A percentile compares a stretch with the other conserved stretches of the same genome.
Conservation (phyloP, 2,797 vertebrate species). For the Labroides dimidiatus region DNA sequence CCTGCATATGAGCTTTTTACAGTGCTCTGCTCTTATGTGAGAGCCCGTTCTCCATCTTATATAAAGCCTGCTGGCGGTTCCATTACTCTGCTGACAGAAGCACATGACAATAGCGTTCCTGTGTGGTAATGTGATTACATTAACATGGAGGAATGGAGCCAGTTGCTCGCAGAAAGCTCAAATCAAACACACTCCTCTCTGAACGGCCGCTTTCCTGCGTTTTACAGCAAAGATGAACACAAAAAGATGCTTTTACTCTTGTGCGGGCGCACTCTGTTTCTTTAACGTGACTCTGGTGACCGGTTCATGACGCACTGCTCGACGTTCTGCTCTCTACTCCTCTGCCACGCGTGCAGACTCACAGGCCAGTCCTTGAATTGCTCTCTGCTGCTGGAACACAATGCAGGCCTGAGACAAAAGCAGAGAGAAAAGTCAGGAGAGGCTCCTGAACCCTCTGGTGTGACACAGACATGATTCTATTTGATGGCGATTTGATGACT, state of each 20-base stretch:
- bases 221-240: constrained; percentile 33
- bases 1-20: constrained; percentile 64
- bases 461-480: too few species aligned
- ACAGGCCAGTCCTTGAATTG: neutral
- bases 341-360: neutral
- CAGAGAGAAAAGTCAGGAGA: neutral
- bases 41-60: constrained; percentile 57
- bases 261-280: neutral
- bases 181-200: constrained; percentile 40
- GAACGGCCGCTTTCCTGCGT: constrained; percentile 32
- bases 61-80: constrained; percentile 66
- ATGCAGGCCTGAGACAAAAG: neutral
- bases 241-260: constrained; percentile 10
- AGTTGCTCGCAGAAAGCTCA: constrained; percentile 46
- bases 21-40: constrained; percentile 54
- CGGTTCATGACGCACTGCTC: neutral
- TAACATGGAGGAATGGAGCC: constrained; percentile 61
- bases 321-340: neutral
- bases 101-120: constrained; percentile 67
- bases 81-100: constrained; percentile 71
- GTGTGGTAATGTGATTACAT: constrained; percentile 77
- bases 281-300: neutral
- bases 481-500: too few species aligned
- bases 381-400: neutral
- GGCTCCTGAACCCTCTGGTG: neutral